Percentiles rank a stretch among this genome's conserved stretches.
Evolutionary conservation across 2,797 vertebrate species (phyloP).

Genomic region (Typhlichthys subterraneus): DNA sequence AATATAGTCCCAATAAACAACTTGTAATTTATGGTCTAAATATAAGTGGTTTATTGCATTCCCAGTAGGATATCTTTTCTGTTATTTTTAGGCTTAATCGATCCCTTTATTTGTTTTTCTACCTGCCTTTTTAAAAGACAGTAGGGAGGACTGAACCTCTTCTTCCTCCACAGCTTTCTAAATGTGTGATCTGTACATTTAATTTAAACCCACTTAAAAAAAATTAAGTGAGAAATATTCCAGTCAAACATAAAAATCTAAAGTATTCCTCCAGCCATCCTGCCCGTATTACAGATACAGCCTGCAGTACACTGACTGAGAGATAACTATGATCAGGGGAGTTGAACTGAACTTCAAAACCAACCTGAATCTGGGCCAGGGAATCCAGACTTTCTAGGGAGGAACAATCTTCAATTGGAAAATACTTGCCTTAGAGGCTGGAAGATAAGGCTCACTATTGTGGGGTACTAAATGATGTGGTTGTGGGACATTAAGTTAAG

Average conservation of each 20-base stretch:
- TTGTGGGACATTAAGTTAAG: background rate
- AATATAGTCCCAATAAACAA: background rate
- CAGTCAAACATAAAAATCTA: background rate
- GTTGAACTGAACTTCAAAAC: slow-evolving; percentile 16
- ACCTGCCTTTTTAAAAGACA: too few relatives aligned
- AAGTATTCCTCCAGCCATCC: background rate
- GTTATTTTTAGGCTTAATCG: too few relatives aligned
- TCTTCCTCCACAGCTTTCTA: too few relatives aligned
- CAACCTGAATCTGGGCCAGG: slow-evolving; percentile 48
- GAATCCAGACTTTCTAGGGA: slow-evolving; percentile 13
- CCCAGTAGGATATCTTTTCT: too few relatives aligned
- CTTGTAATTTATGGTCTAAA: background rate
- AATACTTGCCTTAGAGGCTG: slow-evolving; percentile 19
- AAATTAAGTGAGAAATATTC: too few relatives aligned
- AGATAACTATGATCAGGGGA: slow-evolving; percentile 22
- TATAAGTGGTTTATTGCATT: slow-evolving; percentile 2
- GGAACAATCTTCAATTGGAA: slow-evolving; percentile 21
- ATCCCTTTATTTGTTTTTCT: too few relatives aligned
- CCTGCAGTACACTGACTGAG: slow-evolving; percentile 5
- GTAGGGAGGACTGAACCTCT: too few relatives aligned
- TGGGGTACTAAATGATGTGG: slow-evolving; percentile 15
- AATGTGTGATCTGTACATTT: too few relatives aligned
- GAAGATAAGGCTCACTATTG: slow-evolving; percentile 37
- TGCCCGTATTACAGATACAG: slow-evolving; percentile 18
- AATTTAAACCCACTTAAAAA: too few relatives aligned